These are phyloP conservation scores for Periphyllus acericola DNA, from an alignment of 2,888 invertebrate species.

Conservation along the genomic window DNA sequence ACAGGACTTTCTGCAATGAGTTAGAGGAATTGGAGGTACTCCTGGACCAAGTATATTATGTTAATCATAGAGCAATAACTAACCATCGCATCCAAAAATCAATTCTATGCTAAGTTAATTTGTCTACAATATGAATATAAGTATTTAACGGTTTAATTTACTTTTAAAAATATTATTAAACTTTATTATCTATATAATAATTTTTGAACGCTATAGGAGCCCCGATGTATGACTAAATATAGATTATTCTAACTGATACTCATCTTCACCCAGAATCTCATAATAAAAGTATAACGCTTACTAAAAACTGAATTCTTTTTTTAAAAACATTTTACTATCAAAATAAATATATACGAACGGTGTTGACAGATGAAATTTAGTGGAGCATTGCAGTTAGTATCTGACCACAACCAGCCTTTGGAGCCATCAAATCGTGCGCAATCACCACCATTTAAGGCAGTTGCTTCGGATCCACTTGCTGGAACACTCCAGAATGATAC, in stretches of 20 bases:
- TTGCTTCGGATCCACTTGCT: conserved; percentile 70
- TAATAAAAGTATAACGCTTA: too few species aligned
- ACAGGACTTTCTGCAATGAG: neutral
- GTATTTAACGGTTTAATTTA: neutral
- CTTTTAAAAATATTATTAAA: neutral
- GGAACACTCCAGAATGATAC: conserved; percentile 93
- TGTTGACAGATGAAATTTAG: conserved; percentile 94
- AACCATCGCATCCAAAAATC: neutral
- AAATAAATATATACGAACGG: conserved; percentile 73
- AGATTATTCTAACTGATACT: too few species aligned
- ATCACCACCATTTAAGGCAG: conserved; percentile 73
- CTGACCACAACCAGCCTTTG: conserved; percentile 95
- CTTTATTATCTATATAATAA: neutral
- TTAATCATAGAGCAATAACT: neutral
- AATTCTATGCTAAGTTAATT: neutral
- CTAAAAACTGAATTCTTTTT: too few species aligned
- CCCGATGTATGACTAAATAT: neutral
- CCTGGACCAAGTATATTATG: too few species aligned
- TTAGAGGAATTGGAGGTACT: neutral
- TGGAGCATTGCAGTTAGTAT: conserved; percentile 85
- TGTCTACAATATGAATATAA: neutral
- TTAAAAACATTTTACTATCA: neutral
- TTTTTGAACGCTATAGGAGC: neutral
- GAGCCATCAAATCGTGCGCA: conserved; percentile 92
- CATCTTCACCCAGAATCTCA: too few species aligned